Base-by-base conservation (phyloP, 2,888 invertebrate genomes). In the Yponomeuta sedellus region DNA sequence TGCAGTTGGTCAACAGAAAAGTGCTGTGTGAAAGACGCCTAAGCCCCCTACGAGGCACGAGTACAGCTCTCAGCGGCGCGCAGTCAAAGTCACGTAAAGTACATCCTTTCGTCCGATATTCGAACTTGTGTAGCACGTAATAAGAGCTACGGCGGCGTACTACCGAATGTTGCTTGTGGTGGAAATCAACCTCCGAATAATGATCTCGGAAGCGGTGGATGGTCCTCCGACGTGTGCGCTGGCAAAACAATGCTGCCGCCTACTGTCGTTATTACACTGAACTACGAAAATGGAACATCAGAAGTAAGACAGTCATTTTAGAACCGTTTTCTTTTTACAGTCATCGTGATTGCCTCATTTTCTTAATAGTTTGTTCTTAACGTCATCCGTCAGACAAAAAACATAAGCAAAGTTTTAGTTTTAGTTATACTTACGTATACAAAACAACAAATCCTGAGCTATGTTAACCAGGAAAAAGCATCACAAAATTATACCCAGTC, bases 241-340 rank as follows among this genome's bases (percentile, higher is more conserved):
- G 61, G 61, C 61, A 34, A 61, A 61, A 61, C 61, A 61, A 61
- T n/a, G 61, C 61, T 34, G 28, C 28, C 16, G 16, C 44, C 12
- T 12, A 44, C 61, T 12, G 28, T 28, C 61, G 61, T 34, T 28
- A 20, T 58, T 20, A 58, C 12, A 44, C 44, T 44, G 44, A 44
- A 44, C 8, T 8, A 8, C 44, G 44, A 16, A 12, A 4, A 44
- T 44, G 2, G 2, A 16, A 44, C 8, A 44, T 16, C 44, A 44
- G 44, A 44, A 44, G 4, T 16, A 44, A 44, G 6, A 1, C 16
- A 44, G 44, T 8, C 1, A 44, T 16, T 44, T 44, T 16, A 8
- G 4, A 5, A 5, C 44, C 44, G 0, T 44, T 16, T 34, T 34
- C 8, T 5, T 34, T 34, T 34, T 34, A 8, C 34, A 5, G 8